Conservation (phyloP, 2,888 invertebrate species). For the Antitype chi region DNA sequence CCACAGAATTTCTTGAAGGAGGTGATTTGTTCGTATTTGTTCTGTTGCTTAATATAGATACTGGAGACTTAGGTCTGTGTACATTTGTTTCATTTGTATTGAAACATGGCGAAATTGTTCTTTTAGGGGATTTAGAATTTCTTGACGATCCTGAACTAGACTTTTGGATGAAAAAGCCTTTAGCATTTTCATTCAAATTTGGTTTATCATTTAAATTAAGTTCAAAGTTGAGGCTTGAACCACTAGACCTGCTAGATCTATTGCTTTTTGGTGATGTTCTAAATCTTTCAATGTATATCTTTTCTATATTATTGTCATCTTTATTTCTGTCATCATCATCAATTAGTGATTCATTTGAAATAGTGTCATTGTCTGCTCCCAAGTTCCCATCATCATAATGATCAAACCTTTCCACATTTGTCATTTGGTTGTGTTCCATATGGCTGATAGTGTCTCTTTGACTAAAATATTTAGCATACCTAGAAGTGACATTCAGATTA, state of each 20-base stretch:
- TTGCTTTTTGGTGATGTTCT: slow-evolving; percentile 77
- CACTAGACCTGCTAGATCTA: slow-evolving; percentile 67
- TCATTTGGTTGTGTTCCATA: slow-evolving; percentile 71
- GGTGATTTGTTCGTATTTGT: slow-evolving; percentile 67
- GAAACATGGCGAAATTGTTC: slow-evolving; percentile 65
- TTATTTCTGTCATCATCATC: slow-evolving; percentile 72
- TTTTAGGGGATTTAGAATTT: slow-evolving; percentile 73
- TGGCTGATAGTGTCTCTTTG: slow-evolving; percentile 85
- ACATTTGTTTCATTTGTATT: slow-evolving; percentile 59
- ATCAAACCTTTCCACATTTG: slow-evolving; percentile 66
- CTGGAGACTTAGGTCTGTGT: slow-evolving; percentile 74
- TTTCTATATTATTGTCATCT: slow-evolving; percentile 83
- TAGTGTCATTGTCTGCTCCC: slow-evolving; percentile 60
- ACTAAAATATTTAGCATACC: slow-evolving; percentile 89
- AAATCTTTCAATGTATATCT: slow-evolving; percentile 84
- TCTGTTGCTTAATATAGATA: slow-evolving; percentile 72
- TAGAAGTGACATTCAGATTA: slow-evolving; percentile 86
- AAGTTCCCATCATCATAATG: slow-evolving; percentile 54
- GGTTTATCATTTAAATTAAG: slow-evolving; percentile 61
- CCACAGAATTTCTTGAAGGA: slow-evolving; percentile 35
- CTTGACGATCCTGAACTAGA: slow-evolving; percentile 69
- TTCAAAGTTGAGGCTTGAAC: slow-evolving; percentile 65
- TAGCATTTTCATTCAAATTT: slow-evolving; percentile 66
- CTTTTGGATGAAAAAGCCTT: slow-evolving; percentile 80
- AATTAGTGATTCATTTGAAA: slow-evolving; percentile 68